Evolutionary conservation across 2,888 invertebrate species (phyloP).

Genomic region (Ametastegia equiseti): DNA sequence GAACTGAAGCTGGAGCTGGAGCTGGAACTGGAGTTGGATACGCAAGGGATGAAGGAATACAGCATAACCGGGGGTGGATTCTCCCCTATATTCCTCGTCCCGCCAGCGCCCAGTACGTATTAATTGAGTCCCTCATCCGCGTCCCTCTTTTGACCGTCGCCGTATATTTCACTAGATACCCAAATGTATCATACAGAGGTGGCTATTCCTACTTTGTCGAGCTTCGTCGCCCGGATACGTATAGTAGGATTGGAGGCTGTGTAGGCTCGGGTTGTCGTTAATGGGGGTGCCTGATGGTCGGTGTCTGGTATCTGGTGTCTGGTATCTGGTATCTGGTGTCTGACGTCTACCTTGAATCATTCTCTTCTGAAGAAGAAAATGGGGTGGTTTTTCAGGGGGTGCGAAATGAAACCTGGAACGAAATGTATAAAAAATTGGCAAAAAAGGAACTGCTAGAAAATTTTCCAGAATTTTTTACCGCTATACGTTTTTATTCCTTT

Average conservation of each 20-base stretch:
- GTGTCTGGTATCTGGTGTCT: slow-evolving; percentile 46
- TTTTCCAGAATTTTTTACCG: not conserved
- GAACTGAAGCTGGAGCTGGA: no score
- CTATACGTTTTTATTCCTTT: not conserved
- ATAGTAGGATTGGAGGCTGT: slow-evolving; percentile 33
- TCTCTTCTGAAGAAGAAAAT: slow-evolving; percentile 2
- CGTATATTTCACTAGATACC: slow-evolving; percentile 26
- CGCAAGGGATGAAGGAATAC: slow-evolving; percentile 16
- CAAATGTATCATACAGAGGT: slow-evolving; percentile 11
- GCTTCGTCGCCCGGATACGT: not conserved
- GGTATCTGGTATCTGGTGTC: slow-evolving; percentile 35
- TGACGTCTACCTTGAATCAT: slow-evolving; percentile 42
- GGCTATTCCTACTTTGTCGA: slow-evolving; percentile 33
- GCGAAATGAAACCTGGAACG: not conserved
- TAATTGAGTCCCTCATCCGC: slow-evolving; percentile 62
- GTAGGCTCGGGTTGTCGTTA: slow-evolving; percentile 43
- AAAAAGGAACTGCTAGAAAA: not conserved
- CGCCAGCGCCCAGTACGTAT: slow-evolving; percentile 52
- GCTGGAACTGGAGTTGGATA: no score
- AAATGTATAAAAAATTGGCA: not conserved
- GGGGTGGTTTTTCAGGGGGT: not conserved
- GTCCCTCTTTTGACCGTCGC: slow-evolving; percentile 49
- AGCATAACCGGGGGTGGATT: slow-evolving; percentile 29
- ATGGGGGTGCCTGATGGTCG: slow-evolving; percentile 47
- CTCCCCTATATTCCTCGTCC: not conserved